A percentile compares a stretch with the other conserved stretches of the same genome.
These are phyloP conservation scores for Tachuris rubrigastra DNA, from an alignment of 2,113 vertebrate genomes.

Conservation along the genomic window DNA sequence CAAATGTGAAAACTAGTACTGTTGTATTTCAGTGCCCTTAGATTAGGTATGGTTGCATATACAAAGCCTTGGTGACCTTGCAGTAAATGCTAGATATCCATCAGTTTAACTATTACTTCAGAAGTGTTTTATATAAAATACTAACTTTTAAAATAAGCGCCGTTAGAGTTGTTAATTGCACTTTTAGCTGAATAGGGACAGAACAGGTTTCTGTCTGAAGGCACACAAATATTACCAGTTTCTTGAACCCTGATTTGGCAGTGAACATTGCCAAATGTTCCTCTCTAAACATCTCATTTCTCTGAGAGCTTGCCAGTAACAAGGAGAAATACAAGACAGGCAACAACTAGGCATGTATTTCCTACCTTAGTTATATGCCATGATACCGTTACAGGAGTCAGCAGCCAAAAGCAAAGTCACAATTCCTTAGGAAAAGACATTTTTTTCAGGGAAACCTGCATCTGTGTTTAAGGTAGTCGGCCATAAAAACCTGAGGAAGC, in stretches of 20 bases:
- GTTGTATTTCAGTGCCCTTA: background rate
- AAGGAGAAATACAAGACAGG: background rate
- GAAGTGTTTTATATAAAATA: background rate
- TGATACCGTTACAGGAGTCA: background rate
- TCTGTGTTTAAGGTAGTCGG: background rate
- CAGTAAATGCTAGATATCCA: background rate
- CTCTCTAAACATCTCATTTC: background rate
- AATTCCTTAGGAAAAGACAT: background rate
- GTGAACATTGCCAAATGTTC: accelerated
- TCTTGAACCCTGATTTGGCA: background rate
- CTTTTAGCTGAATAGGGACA: background rate
- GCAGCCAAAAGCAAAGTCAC: background rate
- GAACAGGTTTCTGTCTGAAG: background rate
- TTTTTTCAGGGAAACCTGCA: background rate
- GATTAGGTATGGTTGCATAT: background rate
- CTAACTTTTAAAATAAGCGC: background rate
- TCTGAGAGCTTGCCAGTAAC: background rate
- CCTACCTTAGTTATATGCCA: background rate
- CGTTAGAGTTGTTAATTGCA: background rate
- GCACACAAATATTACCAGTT: background rate
- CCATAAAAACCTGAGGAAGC: background rate
- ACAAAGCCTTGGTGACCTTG: background rate
- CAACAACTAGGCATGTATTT: accelerated
- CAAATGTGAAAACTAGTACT: background rate
- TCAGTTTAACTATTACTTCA: background rate